These are phyloP conservation scores for Dendrocopos noguchii DNA, from an alignment of 2,113 vertebrate species.

Conservation along the genomic window DNA sequence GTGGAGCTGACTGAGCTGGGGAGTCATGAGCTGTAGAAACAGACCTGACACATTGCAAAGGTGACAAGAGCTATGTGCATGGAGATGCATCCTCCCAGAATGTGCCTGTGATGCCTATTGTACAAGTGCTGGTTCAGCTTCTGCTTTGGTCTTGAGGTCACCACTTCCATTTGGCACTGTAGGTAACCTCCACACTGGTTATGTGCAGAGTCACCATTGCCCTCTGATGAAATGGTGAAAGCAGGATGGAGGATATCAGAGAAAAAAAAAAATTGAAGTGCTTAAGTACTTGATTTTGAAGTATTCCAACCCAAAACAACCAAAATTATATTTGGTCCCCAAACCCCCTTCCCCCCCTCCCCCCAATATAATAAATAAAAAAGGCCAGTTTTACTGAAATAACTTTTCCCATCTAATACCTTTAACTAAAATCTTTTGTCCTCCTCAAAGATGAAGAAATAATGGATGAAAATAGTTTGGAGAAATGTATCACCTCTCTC, in stretches of 20 bases:
- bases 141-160: not conserved
- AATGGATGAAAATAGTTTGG: not conserved
- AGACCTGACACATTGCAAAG: not conserved
- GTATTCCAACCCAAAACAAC: not conserved
- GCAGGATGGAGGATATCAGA: not conserved
- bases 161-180: fast-evolving
- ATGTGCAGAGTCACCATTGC: not conserved
- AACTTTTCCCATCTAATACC: not conserved
- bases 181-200: not conserved
- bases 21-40: not conserved
- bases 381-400: not conserved
- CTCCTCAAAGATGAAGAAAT: not conserved
- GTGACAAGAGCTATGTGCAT: not conserved
- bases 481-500: not conserved
- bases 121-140: not conserved
- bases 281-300: not conserved
- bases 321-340: not conserved
- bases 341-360: no score
- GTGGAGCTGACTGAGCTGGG: not conserved
- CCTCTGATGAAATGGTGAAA: not conserved
- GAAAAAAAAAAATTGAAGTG: not conserved
- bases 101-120: not conserved
- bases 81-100: not conserved
- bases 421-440: not conserved
- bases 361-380: not conserved